Conservation (phyloP, 1,140 invertebrate species). For the Lordiphosa collinella region DNA sequence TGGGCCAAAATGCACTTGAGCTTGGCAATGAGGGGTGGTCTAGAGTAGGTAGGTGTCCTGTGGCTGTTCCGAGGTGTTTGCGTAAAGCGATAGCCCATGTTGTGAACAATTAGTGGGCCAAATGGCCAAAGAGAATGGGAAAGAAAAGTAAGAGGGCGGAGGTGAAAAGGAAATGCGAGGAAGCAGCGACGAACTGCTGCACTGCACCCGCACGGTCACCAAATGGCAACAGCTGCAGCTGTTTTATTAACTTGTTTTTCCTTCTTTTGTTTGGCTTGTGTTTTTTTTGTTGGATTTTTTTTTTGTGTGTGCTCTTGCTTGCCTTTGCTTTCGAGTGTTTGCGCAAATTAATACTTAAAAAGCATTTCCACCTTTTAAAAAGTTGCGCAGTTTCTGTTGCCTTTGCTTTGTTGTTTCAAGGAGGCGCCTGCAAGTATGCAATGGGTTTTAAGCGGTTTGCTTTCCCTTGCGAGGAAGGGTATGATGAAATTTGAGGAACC, state of each 20-base stretch:
- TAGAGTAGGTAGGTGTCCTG: constrained; percentile 37
- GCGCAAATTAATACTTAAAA: constrained; percentile 68
- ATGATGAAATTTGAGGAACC: no score
- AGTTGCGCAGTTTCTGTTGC: constrained; percentile 40
- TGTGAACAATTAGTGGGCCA: constrained; percentile 59
- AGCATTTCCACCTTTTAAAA: constrained; percentile 60
- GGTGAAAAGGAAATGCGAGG: background rate
- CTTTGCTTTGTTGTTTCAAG: constrained; percentile 44
- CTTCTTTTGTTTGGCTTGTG: background rate
- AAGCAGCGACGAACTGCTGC: background rate
- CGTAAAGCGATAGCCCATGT: constrained; percentile 50
- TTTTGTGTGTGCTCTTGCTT: constrained; percentile 5
- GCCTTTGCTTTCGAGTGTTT: constrained; percentile 50
- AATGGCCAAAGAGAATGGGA: constrained; percentile 23
- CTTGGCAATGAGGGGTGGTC: background rate
- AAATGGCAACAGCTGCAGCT: constrained; percentile 26
- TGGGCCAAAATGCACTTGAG: constrained; percentile 47
- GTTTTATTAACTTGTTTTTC: constrained; percentile 64
- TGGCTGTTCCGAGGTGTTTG: constrained; percentile 48
- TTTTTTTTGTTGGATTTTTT: no score
- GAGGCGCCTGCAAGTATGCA: constrained; percentile 32
- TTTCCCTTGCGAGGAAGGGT: constrained; percentile 1
- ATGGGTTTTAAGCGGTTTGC: constrained; percentile 33
- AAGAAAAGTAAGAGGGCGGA: background rate
- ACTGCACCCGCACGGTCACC: constrained; percentile 1